Conservation (phyloP, 2,113 vertebrate genomes). For the Micronisus gabar region DNA sequence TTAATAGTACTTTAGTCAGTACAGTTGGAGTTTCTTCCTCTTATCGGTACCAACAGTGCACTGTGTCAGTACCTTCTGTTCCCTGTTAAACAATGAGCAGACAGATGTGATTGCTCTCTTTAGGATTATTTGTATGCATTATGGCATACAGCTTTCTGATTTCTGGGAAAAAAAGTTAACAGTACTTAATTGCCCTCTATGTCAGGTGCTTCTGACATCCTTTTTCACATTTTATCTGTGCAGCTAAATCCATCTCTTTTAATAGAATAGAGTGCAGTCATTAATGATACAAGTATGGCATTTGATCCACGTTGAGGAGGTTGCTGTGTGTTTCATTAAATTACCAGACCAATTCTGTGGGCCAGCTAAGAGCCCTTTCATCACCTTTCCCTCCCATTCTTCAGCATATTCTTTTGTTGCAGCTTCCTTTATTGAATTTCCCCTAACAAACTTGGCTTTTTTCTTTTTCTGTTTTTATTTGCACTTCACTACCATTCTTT, state of each 20-base stretch:
- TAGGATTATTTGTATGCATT: conserved; percentile 17
- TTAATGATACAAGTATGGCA: conserved; percentile 42
- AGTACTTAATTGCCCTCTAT: conserved; percentile 6
- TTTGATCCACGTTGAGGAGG: background rate
- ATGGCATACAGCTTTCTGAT: background rate
- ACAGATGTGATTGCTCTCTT: background rate
- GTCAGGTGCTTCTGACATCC: background rate
- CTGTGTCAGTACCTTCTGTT: conserved; percentile 34
- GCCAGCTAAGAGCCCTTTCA: background rate
- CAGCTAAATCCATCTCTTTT: background rate
- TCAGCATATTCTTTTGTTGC: background rate
- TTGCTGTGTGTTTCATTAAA: background rate
- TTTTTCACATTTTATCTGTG: background rate
- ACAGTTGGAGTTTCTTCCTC: background rate
- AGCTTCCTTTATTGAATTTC: background rate
- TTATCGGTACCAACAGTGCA: conserved; percentile 42
- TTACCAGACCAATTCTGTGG: background rate
- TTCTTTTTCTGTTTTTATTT: background rate
- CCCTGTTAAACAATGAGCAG: conserved; percentile 39
- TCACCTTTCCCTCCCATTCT: background rate
- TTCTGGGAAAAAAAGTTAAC: conserved; percentile 51
- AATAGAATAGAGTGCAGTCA: conserved; percentile 25
- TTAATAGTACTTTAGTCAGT: background rate
- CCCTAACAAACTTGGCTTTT: background rate
- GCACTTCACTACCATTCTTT: background rate